Evolutionary conservation across 1,140 invertebrate genomes (phyloP).

Genomic region (Chionoecetes opilio): DNA sequence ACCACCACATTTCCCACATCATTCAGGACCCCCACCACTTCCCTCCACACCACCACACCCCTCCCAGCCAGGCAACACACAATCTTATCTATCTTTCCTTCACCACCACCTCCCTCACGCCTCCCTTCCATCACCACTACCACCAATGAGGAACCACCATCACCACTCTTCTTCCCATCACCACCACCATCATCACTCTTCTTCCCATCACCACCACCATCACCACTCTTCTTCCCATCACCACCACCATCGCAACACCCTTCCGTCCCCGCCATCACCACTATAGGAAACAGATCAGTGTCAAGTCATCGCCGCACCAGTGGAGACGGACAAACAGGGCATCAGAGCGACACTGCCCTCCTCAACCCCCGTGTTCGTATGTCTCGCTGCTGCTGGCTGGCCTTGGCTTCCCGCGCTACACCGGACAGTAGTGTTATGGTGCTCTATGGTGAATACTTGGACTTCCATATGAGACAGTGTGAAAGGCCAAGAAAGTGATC

Average conservation of each 20-base stretch:
- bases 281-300: slow-evolving; percentile 39
- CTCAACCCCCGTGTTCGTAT: too few species aligned
- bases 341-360: slow-evolving; percentile 39
- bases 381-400: too few species aligned
- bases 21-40: too few species aligned
- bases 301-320: slow-evolving; percentile 58
- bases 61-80: too few species aligned
- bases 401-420: too few species aligned
- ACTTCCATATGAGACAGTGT: too few species aligned
- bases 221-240: background rate
- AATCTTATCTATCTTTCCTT: too few species aligned
- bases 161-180: too few species aligned
- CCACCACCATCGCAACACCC: background rate
- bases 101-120: slow-evolving; percentile 1
- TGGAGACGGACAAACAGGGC: slow-evolving; percentile 59
- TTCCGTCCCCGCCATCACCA: background rate
- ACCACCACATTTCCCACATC: background rate
- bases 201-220: background rate
- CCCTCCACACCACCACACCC: background rate
- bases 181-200: too few species aligned
- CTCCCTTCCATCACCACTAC: background rate
- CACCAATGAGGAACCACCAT: slow-evolving; percentile 1
- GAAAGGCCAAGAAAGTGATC: too few species aligned
- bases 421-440: too few species aligned
- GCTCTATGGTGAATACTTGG: too few species aligned